Base-by-base conservation (phyloP, 2,113 vertebrate species). In the Cynopterus brachyotis region DNA sequence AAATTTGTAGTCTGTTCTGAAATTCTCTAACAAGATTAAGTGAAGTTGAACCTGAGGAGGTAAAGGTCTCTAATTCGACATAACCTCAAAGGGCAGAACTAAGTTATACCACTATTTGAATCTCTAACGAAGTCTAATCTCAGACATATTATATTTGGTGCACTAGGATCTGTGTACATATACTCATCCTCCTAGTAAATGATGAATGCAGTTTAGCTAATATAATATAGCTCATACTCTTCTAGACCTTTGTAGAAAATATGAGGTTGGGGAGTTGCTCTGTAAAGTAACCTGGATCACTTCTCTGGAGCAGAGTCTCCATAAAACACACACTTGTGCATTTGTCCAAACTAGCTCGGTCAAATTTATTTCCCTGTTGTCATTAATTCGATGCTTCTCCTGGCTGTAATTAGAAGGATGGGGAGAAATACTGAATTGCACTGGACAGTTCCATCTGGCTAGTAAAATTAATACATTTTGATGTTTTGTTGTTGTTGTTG, bases 1-100 rank as follows among this genome's bases (percentile, higher is more conserved):
- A 94, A 91, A 98, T 98, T 97, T 96, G 95, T 97, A 91, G 89
- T 92, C 96, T 97, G 92, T 96, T 98, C 89, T 96, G 97, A 97
- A 97, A 97, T 83, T 94, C 95, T 97, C 94, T 98, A 98, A 97
- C 91, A 97, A 98, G 97, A 98, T 96, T 91, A 97, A 96, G 76
- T 95, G 55, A 96, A 96, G 92, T 91, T 97, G 97, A 98, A 97
- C 95, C 93, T 96, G 83, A 97, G 94, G 97, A 97, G 87, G 97
- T 95, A 96, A 89, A 98, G 98, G 97, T 98, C 98, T 97, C 98
- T 98, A 97, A 98, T 97, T 97, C 81, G 85, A 93, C 96, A 91
- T 95, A 97, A 1, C 11, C 97, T 93, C 97, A 96, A 97, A 96
- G 94, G 97, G 62, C 91, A 97, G 94, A 95, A 98, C 98, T 98